phyloP scores from a whole-genome alignment of 2,888 invertebrate species.

The Podabrus alpinus region DNA sequence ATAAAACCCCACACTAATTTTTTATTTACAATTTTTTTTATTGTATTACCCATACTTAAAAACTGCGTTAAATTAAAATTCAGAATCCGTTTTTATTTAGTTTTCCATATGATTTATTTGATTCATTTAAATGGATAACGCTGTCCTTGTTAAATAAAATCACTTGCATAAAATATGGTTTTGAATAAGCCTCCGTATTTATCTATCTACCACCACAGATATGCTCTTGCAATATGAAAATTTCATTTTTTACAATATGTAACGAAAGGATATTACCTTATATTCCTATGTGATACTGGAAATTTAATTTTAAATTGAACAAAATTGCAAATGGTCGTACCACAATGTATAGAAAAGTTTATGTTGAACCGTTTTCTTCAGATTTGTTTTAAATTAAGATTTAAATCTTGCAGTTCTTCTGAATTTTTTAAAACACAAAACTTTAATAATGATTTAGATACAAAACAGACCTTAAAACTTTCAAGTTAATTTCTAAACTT shows the following conservation, averaged over 20 bases:
- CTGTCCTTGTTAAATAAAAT: not conserved
- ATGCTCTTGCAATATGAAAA: not conserved
- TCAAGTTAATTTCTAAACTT: not conserved
- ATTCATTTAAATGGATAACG: not conserved
- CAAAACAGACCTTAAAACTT: not conserved
- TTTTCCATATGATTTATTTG: not conserved
- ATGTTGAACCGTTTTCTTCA: not conserved
- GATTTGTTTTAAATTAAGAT: not conserved
- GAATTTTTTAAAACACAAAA: not conserved
- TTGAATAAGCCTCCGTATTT: not conserved
- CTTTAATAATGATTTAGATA: not conserved
- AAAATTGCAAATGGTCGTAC: not conserved
- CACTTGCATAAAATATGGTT: not conserved
- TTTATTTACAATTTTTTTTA: not conserved
- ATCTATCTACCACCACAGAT: not conserved
- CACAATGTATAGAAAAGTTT: not conserved
- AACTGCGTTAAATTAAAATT: not conserved
- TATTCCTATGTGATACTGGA: not conserved
- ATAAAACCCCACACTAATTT: slow-evolving; percentile 6
- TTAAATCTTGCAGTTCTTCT: not conserved
- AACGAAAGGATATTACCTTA: no score
- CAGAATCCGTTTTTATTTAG: not conserved
- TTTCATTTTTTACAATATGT: not conserved
- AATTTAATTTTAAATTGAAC: not conserved
- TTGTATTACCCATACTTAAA: not conserved